A percentile compares a stretch with the other conserved stretches of the same genome.
Conservation (phyloP, 2,113 vertebrate genomes). For the Amazona vittata region DNA sequence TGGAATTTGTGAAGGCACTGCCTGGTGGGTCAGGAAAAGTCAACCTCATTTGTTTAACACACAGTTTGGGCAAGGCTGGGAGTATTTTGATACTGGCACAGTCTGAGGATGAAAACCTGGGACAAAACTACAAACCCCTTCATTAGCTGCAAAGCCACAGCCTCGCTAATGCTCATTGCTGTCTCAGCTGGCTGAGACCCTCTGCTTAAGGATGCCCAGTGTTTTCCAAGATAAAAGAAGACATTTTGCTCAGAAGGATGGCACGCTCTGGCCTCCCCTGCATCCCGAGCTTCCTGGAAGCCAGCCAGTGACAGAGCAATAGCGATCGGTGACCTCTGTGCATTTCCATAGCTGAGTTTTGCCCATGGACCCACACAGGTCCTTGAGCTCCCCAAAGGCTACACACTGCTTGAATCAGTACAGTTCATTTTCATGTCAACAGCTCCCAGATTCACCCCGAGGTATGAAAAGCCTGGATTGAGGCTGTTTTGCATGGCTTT, state of each 20-base stretch:
- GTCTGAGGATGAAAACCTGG: neutral
- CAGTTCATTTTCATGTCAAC: neutral
- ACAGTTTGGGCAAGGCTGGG: neutral
- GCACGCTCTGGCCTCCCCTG: neutral
- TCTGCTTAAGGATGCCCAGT: neutral
- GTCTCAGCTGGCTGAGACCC: neutral
- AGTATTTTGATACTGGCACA: neutral
- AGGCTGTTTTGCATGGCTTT: neutral
- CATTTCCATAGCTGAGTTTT: neutral
- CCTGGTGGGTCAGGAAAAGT: neutral
- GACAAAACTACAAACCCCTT: neutral
- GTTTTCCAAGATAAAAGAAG: neutral
- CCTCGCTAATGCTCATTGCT: fast-evolving
- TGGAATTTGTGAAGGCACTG: neutral
- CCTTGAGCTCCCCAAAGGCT: neutral
- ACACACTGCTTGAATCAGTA: neutral
- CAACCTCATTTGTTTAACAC: neutral
- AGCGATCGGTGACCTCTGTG: neutral
- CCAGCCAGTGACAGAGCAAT: neutral
- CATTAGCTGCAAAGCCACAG: neutral
- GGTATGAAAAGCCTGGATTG: neutral
- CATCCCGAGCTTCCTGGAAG: neutral
- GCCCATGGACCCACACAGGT: neutral
- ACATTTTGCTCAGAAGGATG: neutral
- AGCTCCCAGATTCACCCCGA: neutral